Evolutionary conservation across 2,113 vertebrate species (phyloP).

Genomic region (Xiphophorus couchianus): DNA sequence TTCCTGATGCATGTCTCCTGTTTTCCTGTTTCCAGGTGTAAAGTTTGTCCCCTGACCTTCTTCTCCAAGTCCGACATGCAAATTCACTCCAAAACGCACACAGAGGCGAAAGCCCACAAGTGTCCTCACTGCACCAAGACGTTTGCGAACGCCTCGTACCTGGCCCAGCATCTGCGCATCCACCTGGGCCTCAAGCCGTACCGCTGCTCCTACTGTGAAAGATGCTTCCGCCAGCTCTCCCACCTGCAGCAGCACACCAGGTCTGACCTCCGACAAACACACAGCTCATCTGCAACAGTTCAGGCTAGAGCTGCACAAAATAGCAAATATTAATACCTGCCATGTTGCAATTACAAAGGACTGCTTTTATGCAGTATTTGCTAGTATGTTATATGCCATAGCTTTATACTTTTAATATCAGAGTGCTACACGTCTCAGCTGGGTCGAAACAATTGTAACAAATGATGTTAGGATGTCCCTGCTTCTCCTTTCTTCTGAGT

Average conservation of each 20-base stretch:
- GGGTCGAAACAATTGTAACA: too few species aligned
- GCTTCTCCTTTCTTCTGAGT: too few species aligned
- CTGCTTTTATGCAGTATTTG: too few species aligned
- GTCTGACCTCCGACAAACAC: conserved; percentile 63
- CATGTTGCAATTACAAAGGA: too few species aligned
- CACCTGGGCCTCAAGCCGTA: conserved; percentile 97
- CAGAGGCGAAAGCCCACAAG: conserved; percentile 98
- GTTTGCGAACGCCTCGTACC: conserved; percentile 94
- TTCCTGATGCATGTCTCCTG: not conserved
- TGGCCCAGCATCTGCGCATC: conserved; percentile 98
- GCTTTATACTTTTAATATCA: too few species aligned
- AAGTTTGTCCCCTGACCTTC: conserved; percentile 97
- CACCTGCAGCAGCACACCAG: conserved; percentile 99
- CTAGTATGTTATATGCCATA: too few species aligned
- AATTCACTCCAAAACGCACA: conserved; percentile 98
- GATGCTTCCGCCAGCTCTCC: conserved; percentile 94
- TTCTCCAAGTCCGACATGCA: conserved; percentile 99
- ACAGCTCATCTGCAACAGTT: not conserved
- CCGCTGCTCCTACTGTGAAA: conserved; percentile 98
- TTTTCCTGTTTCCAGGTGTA: conserved; percentile 84
- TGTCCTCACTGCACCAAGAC: conserved; percentile 98
- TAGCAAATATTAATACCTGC: not conserved
- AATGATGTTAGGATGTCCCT: too few species aligned
- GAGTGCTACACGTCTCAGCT: too few species aligned
- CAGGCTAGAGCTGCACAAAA: not conserved